Conservation (phyloP, 2,888 invertebrate genomes). For the Gastrophysa polygoni region DNA sequence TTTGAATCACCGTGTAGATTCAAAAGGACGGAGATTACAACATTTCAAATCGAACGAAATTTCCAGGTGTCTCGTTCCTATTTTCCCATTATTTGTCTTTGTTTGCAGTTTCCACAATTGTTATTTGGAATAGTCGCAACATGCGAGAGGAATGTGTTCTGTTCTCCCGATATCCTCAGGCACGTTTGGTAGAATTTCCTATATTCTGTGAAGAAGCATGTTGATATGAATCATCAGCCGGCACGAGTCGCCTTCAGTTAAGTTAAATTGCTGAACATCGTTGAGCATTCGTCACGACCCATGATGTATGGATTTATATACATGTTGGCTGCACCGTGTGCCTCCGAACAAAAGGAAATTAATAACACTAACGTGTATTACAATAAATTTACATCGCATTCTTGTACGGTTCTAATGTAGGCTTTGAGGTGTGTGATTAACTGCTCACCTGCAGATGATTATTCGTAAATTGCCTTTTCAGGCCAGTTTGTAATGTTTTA, state of each 20-base stretch:
- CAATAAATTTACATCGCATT: slow-evolving; percentile 16
- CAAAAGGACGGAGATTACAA: too few species aligned
- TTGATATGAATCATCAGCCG: slow-evolving; percentile 45
- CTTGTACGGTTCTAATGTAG: slow-evolving; percentile 12
- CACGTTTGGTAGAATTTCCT: slow-evolving; percentile 24
- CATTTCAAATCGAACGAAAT: too few species aligned
- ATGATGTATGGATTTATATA: slow-evolving; percentile 44
- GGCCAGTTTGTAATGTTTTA: not conserved
- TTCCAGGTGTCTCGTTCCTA: too few species aligned
- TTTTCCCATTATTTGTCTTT: too few species aligned
- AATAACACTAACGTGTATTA: slow-evolving; percentile 27
- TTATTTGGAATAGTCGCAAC: too few species aligned
- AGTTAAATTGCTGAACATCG: slow-evolving; percentile 47
- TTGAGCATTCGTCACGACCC: slow-evolving; percentile 44
- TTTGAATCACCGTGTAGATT: too few species aligned
- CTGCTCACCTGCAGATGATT: slow-evolving; percentile 14
- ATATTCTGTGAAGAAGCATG: slow-evolving; percentile 27
- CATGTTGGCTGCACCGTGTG: slow-evolving; percentile 17
- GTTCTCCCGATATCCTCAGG: not conserved
- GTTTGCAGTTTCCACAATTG: too few species aligned
- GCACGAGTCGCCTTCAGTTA: slow-evolving; percentile 49
- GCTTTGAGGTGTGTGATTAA: slow-evolving; percentile 15
- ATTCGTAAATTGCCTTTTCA: slow-evolving; percentile 4
- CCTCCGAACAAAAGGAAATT: slow-evolving; percentile 40
- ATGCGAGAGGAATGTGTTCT: too few species aligned